Base-by-base conservation (phyloP, 2,113 vertebrate species). In the Coryphaenoides rupestris region DNA sequence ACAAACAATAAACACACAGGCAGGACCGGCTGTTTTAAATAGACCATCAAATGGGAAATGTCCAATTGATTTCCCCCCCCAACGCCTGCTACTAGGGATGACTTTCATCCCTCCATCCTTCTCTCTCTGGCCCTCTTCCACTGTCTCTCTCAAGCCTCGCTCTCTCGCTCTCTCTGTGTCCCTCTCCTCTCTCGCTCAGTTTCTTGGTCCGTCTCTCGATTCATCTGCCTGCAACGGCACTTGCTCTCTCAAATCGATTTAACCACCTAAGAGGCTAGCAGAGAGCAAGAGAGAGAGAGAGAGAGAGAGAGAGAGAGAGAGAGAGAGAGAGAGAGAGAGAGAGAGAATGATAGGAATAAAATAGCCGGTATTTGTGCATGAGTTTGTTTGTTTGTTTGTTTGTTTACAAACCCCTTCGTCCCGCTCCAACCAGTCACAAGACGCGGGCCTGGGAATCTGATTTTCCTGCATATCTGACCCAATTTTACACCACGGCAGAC, bases 41-140 rank as follows among this genome's bases (percentile, higher is more conserved):
- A 58, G 50, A 54, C 26, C 3, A 23, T 55, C 19, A 24, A 22
- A 58, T 2, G 10, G 17, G 19, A 62, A 21, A 33, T 54, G 19
- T 65, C 9, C 21, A 4, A 55, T 33, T 28, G 21, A 78, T 58
- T 60, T 67, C n/a, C 61, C 7, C 19, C 28, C 46, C 28, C 16
- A 53, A 40, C 21, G 3, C n/a, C 58, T 45, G n/a, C 26, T 26
- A n/a, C n/a, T n/a, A n/a, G n/a, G n/a, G n/a, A n/a, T 33, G 9
- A 26, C 28, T 63, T 12, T 16, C 24, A 14, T 24, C 46, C n/a
- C 47, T n/a, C 47, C n/a, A n/a, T 50, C 47, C 47, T 50, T n/a
- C n/a, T 50, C 15, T 14, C 13, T 40, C 33, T 40, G 9, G 33
- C 13, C 33, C 33, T 40, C 9, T 12, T 40, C 33, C 33, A 40